Evolutionary conservation across 2,888 invertebrate genomes (phyloP), one percentile per base, ranked within the genome.

Genomic region (Melipona beecheii): DNA sequence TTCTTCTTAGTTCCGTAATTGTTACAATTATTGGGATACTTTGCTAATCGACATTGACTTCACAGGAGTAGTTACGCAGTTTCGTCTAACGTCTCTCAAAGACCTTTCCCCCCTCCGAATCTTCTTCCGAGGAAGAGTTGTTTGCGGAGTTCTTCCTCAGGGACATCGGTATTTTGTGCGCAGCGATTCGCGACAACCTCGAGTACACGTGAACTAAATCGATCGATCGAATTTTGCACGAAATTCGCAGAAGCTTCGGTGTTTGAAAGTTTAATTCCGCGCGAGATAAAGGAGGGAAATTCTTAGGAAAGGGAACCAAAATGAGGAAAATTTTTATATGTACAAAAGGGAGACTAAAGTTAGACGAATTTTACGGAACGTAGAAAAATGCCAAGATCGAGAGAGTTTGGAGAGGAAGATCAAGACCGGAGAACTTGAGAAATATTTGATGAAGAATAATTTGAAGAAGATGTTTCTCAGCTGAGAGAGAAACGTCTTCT

Each of bases 31-130:
- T 43, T 75, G 78, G 36, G 43, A 56, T 85, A 88, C 71, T 89
- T 88, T 64, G 86, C 91, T 92, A 92, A 91, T 91, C 86, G 90
- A 93, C 93, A 93, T 93, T 93, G 93, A 93, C 93, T 93, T 93
- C 91, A 93, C 90, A 93, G 93, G 93, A 93, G 93, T 92, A 90
- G 87, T 92, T 92, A 91, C 89, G 72, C 83, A 84, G 83, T 88
- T 90, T 88, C 76, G 56, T 27, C 27, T 69, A 73, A 64, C 85
- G 85, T 85, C 79, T 74, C 89, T 87, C 90, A 75, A 70, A 62
- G 60, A 76, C 68, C 24, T 24, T 24, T 43, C 9, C 19, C 56
- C 17, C 49, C n/a, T n/a, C n/a, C 56, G 43, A 31, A 58, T 36
- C 36, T 50, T 36, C 75, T 60, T 56, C 75, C 17, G 19, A 24